Evolutionary conservation across 2,888 invertebrate species (phyloP), one percentile per base, ranked within the genome.

Genomic region (Phasia obesa): DNA sequence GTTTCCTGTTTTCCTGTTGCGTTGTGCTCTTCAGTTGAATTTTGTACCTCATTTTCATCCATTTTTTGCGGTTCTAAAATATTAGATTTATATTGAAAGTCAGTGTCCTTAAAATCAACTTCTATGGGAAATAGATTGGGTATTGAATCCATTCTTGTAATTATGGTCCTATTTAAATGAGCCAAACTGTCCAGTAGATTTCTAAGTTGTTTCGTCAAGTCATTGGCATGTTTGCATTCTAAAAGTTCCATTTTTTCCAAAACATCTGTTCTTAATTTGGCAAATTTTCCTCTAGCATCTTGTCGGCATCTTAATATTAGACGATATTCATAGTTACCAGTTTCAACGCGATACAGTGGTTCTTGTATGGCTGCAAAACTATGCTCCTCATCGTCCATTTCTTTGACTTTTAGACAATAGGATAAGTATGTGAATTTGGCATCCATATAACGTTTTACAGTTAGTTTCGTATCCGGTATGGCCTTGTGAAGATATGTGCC

Each of bases 381-480:
- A 86, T 98, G 97, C 88, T 99, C 99, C 89, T 99, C 99, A 89
- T 99, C 99, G 87, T 99, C 99, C 97, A 99, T 97, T 92, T 99
- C 99, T 90, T 99, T 99, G 0, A 99, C 98, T 92, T 99, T 99
- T 75, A 99, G 92, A 89, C 99, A 99, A 90, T 99, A 99, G 0
- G 99, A 99, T 73, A 99, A 92, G 90, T 99, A 99, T 88, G 99
- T 99, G 91, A 99, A 99, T 92, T 99, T 99, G 0, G 97, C 97
- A 92, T 99, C 99, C 0, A 99, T 97, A 91, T 99, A 99, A 89
- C 99, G 99, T 86, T 97, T 96, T 49, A 99, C 98, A 0, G 99
- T 99, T 38, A 99, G 92, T 88, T 98, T 96, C 0, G 99, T 99
- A 90, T 99, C 99, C 0, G 99, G 99, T 87, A 99, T 98, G 0